Conservation (phyloP, 2,797 vertebrate species). For the Rhincodon typus region DNA sequence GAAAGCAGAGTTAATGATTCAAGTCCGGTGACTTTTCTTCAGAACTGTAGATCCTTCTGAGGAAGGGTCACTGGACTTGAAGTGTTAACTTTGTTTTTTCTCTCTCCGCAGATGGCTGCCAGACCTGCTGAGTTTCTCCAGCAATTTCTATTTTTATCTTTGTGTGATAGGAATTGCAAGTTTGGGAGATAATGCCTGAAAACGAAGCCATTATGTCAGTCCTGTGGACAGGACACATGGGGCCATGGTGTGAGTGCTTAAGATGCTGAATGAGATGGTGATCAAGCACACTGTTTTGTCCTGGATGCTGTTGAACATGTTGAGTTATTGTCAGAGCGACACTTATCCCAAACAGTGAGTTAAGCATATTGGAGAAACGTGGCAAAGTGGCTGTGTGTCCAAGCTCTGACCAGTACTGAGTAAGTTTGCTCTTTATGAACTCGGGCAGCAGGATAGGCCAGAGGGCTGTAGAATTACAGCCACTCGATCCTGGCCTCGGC, state of each 20-base stretch:
- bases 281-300: not conserved
- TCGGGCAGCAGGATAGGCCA: not conserved
- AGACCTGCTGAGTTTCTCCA: too few relatives aligned
- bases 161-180: not conserved
- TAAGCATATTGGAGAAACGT: not conserved
- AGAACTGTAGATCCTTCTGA: too few relatives aligned
- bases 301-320: not conserved
- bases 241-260: not conserved
- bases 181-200: not conserved
- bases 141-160: not conserved
- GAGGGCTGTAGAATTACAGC: not conserved
- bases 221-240: too few relatives aligned
- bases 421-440: not conserved
- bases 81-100: too few relatives aligned
- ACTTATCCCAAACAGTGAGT: too few relatives aligned
- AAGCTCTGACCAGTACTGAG: not conserved
- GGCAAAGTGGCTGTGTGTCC: not conserved
- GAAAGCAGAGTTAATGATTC: too few relatives aligned
- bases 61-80: too few relatives aligned
- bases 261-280: not conserved
- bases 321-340: not conserved
- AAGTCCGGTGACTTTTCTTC: too few relatives aligned
- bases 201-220: not conserved
- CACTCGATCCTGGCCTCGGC: not conserved
- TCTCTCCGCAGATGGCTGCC: too few relatives aligned